phyloP scores from a whole-genome alignment of 2,888 invertebrate genomes.

The Anaspis maculata region DNA sequence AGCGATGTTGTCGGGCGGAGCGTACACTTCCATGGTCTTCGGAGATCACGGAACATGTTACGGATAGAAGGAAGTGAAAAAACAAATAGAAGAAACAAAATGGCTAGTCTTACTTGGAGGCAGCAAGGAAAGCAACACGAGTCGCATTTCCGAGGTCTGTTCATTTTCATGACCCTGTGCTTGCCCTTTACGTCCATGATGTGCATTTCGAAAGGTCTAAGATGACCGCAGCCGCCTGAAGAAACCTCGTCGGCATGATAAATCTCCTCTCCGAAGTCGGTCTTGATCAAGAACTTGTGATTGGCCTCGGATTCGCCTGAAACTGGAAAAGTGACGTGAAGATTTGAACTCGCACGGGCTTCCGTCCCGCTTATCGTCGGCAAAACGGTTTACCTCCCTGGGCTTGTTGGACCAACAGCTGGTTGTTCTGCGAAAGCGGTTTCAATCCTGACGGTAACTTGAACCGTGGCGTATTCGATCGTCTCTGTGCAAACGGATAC shows the following conservation, averaged over 20 bases:
- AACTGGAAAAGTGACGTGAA: slow-evolving; percentile 81
- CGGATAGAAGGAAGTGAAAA: too few relatives aligned
- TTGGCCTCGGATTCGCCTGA: slow-evolving; percentile 81
- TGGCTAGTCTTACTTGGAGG: slow-evolving; percentile 48
- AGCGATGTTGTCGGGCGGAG: slow-evolving; percentile 62
- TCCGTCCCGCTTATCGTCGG: too few relatives aligned
- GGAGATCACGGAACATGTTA: too few relatives aligned
- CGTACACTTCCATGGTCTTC: slow-evolving; percentile 69
- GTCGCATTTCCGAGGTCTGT: slow-evolving; percentile 73
- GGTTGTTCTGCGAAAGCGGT: slow-evolving; percentile 82
- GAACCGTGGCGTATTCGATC: too few relatives aligned
- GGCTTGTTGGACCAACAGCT: slow-evolving; percentile 69
- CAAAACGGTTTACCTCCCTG: slow-evolving; percentile 65
- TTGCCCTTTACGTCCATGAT: slow-evolving; percentile 77
- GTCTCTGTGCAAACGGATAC: too few relatives aligned
- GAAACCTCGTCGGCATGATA: slow-evolving; percentile 78
- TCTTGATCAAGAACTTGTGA: slow-evolving; percentile 80
- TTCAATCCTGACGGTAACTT: slow-evolving; percentile 86
- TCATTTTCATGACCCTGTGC: slow-evolving; percentile 79
- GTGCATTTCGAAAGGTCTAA: slow-evolving; percentile 80
- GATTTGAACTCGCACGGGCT: slow-evolving; percentile 32
- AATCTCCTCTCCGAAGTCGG: slow-evolving; percentile 68
- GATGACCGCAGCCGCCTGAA: slow-evolving; percentile 75
- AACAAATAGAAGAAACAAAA: slow-evolving; percentile 1
- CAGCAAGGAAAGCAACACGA: slow-evolving; percentile 85